A percentile compares a stretch with the other conserved stretches of the same genome.
These are phyloP conservation scores for Alsophila aescularia DNA, from an alignment of 2,888 invertebrate species.

Conservation along the genomic window DNA sequence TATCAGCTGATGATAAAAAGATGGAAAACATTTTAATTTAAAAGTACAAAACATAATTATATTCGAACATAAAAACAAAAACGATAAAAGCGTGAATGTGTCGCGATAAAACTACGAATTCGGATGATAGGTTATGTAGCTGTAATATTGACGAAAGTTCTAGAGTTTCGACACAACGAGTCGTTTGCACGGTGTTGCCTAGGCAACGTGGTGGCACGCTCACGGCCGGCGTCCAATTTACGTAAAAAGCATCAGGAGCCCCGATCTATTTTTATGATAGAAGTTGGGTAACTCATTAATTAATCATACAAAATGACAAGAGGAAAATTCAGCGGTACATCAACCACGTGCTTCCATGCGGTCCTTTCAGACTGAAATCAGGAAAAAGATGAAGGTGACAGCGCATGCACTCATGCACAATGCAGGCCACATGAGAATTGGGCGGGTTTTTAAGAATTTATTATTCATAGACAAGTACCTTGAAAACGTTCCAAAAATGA, in stretches of 20 bases:
- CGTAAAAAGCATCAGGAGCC: constrained; percentile 23
- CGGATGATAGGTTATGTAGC: neutral
- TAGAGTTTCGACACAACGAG: constrained; percentile 8
- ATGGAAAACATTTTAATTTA: too few species aligned
- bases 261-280: constrained; percentile 15
- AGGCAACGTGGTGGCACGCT: constrained; percentile 38
- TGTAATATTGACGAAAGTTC: constrained; percentile 8
- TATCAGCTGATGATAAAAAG: constrained; percentile 5
- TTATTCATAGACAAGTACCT: neutral
- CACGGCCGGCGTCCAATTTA: constrained; percentile 21
- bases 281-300: constrained; percentile 16
- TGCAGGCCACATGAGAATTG: neutral
- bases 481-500: neutral
- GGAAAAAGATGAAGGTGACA: neutral
- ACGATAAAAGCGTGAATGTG: constrained; percentile 16
- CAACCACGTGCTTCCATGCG: constrained; percentile 9
- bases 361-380: neutral
- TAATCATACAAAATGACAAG: neutral
- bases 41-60: constrained; percentile 10
- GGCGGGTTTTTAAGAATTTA: neutral
- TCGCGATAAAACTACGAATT: constrained; percentile 13
- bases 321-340: neutral
- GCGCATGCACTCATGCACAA: neutral
- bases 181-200: constrained; percentile 37
- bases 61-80: constrained; percentile 9